Conservation (phyloP, 2,797 vertebrate species). For the Acipenser transmontanus region DNA sequence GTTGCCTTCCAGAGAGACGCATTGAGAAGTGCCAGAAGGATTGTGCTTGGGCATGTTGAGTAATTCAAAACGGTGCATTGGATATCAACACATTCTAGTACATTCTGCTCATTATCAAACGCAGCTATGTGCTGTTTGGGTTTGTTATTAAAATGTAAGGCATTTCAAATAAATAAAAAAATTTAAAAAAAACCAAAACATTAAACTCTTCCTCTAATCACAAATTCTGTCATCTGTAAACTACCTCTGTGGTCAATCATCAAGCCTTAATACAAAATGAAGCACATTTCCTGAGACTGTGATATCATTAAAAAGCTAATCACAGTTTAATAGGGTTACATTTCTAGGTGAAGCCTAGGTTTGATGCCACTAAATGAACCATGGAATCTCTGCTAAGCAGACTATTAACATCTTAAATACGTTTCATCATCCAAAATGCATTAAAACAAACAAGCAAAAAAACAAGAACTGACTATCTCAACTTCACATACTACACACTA, state of each 20-base stretch:
- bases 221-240: no score
- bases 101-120: conserved; percentile 74
- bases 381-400: conserved; percentile 23
- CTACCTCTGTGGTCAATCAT: no score
- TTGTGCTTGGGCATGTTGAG: conserved; percentile 47
- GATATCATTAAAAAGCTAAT: conserved; percentile 22
- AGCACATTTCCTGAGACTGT: conserved; percentile 7
- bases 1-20: conserved; percentile 39
- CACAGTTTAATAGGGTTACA: conserved; percentile 30
- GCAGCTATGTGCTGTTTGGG: conserved; percentile 74
- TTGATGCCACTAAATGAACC: conserved; percentile 28
- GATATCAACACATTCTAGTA: conserved; percentile 66
- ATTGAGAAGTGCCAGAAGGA: conserved; percentile 52
- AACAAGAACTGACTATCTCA: no score
- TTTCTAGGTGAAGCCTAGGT: conserved; percentile 32
- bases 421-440: conserved; percentile 22
- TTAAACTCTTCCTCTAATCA: conserved; percentile 33
- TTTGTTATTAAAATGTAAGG: conserved; percentile 61
- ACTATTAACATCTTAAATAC: conserved; percentile 38
- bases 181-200: conserved; percentile 23
- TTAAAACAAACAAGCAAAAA: neutral
- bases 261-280: neutral
- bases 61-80: conserved; percentile 56
- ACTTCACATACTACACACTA: no score
- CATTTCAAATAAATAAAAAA: conserved; percentile 65